Conservation (phyloP, 2,797 vertebrate species). For the Lycodopsis pacificus region DNA sequence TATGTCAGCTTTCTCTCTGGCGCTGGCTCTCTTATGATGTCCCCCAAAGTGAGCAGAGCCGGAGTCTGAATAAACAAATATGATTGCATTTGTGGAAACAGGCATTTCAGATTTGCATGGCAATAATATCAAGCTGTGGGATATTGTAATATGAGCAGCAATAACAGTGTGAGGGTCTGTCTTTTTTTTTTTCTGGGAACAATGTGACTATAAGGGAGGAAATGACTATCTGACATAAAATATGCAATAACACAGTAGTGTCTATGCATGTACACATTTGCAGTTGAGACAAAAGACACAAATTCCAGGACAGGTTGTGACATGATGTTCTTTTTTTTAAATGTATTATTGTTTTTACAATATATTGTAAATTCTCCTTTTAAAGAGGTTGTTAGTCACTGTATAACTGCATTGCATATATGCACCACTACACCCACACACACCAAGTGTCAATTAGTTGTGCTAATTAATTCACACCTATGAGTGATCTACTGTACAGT, state of each 20-base stretch:
- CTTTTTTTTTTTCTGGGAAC: background rate
- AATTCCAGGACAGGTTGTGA: background rate
- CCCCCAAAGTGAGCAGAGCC: constrained; percentile 47
- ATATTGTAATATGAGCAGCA: constrained; percentile 62
- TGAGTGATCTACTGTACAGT: background rate
- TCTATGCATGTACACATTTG: background rate
- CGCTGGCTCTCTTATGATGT: constrained; percentile 21
- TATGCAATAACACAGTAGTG: background rate
- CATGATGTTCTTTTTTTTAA: background rate
- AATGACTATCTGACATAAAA: constrained; percentile 14
- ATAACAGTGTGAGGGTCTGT: constrained; percentile 36
- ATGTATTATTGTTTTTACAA: too few species aligned
- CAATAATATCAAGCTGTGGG: constrained; percentile 65
- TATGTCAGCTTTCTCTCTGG: constrained; percentile 36
- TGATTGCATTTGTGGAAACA: constrained; percentile 59
- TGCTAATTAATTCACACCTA: constrained; percentile 1
- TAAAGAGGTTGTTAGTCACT: too few species aligned
- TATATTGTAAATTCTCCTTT: background rate
- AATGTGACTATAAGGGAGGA: constrained; percentile 21
- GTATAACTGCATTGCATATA: background rate
- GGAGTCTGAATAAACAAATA: constrained; percentile 64
- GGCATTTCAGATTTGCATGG: constrained; percentile 57
- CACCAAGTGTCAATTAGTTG: background rate
- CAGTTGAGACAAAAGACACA: background rate
- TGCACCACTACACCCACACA: background rate